Evolutionary conservation across 2,888 invertebrate species (phyloP).

Genomic region (Autographa gamma): DNA sequence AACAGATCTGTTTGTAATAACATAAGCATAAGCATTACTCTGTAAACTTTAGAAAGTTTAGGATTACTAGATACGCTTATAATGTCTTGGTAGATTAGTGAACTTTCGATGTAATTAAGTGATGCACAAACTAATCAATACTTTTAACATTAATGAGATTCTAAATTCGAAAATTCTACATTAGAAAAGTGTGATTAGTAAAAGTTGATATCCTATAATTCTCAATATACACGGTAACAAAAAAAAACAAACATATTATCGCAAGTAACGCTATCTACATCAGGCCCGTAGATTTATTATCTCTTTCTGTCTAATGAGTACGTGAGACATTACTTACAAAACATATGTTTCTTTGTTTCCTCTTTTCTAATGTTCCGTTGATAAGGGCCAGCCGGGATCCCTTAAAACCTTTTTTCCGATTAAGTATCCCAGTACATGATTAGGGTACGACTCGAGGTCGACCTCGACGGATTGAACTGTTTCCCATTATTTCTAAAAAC

Average conservation of each 20-base stretch:
- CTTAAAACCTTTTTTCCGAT: constrained; percentile 53
- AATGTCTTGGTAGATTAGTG: no score
- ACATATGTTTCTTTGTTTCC: constrained; percentile 47
- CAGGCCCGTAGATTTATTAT: constrained; percentile 33
- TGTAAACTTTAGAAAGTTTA: background rate
- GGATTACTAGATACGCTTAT: no score
- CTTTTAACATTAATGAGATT: no score
- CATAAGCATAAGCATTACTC: constrained; percentile 9
- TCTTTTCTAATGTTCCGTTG: constrained; percentile 31
- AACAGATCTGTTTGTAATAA: constrained; percentile 20
- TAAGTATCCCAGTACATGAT: constrained; percentile 43
- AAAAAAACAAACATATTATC: background rate
- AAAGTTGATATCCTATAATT: no score
- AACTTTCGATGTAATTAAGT: no score
- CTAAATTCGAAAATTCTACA: no score
- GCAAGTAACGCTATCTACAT: background rate
- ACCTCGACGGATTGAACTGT: constrained; percentile 13
- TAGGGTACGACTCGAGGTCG: constrained; percentile 27
- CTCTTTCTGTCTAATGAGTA: constrained; percentile 40
- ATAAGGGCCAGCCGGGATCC: constrained; percentile 36
- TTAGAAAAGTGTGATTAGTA: no score
- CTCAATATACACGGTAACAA: background rate
- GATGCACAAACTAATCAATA: no score
- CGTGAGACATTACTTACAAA: constrained; percentile 44
- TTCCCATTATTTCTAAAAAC: constrained; percentile 33